A percentile compares a stretch with the other conserved stretches of the same genome.
These are phyloP conservation scores for Gymnogyps californianus DNA, from an alignment of 2,113 vertebrate species.

Conservation along the genomic window DNA sequence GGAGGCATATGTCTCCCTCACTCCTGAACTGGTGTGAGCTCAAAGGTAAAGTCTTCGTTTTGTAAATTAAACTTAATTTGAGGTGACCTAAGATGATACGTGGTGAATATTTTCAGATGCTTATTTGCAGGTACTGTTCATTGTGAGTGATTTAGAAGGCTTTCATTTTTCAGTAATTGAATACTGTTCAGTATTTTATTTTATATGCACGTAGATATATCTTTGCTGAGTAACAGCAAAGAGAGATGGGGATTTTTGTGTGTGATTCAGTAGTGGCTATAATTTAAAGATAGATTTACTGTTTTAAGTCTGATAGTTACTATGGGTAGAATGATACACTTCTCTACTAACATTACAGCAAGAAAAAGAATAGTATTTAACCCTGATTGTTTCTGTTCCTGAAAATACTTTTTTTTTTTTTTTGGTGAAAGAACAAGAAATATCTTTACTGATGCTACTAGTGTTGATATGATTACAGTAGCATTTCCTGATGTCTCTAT, in stretches of 20 bases:
- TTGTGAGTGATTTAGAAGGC: conserved; percentile 50
- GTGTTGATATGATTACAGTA: background rate
- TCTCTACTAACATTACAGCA: conserved; percentile 41
- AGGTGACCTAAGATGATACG: conserved; percentile 7
- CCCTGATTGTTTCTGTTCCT: conserved; percentile 22
- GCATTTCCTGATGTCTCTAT: background rate
- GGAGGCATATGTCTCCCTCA: background rate
- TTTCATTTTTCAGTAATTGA: conserved; percentile 45
- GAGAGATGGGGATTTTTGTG: conserved; percentile 5
- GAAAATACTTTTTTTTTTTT: background rate
- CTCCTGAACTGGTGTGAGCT: conserved; percentile 4
- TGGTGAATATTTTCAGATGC: conserved; percentile 45
- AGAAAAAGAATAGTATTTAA: conserved; percentile 44
- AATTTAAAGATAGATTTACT: conserved; percentile 41
- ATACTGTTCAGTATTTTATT: conserved; percentile 48
- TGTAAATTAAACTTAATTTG: conserved; percentile 39
- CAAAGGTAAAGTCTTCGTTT: conserved; percentile 40
- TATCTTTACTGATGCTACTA: background rate
- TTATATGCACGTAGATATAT: conserved; percentile 54
- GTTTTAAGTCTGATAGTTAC: conserved; percentile 27
- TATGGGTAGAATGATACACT: conserved; percentile 25
- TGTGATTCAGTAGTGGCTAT: conserved; percentile 33
- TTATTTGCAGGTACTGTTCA: conserved; percentile 50
- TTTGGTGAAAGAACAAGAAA: background rate
- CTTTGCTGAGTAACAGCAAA: conserved; percentile 39